These are phyloP conservation scores for Psylliodes chrysocephalus DNA, from an alignment of 2,888 invertebrate genomes.

Conservation along the genomic window DNA sequence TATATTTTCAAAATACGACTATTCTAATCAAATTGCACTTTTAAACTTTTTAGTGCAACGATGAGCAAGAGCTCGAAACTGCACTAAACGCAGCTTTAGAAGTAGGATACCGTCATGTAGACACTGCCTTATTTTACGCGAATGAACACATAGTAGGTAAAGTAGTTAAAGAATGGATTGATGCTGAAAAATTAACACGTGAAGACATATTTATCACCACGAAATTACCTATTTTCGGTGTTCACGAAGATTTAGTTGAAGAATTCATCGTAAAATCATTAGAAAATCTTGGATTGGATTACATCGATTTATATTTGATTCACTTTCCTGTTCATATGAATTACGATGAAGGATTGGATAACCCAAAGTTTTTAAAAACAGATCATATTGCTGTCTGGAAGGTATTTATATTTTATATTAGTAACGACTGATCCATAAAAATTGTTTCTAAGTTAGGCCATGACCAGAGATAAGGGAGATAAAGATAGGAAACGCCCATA, in stretches of 20 bases:
- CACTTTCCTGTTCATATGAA: conserved; percentile 47
- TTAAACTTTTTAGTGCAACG: conserved; percentile 66
- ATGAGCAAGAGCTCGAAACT: conserved; percentile 69
- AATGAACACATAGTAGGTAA: conserved; percentile 80
- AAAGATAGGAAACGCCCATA: too few relatives aligned
- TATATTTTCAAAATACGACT: too few relatives aligned
- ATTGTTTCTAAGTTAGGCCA: too few relatives aligned
- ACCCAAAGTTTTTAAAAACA: conserved; percentile 21
- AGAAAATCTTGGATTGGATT: conserved; percentile 47
- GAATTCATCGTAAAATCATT: conserved; percentile 46
- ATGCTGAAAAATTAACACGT: conserved; percentile 69
- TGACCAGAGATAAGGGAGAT: too few relatives aligned
- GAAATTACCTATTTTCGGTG: conserved; percentile 75
- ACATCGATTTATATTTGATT: conserved; percentile 52
- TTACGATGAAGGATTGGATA: conserved; percentile 24
- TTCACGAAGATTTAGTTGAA: conserved; percentile 41
- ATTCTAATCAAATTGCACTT: too few relatives aligned
- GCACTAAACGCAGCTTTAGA: conserved; percentile 76
- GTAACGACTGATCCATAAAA: too few relatives aligned
- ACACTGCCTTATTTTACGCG: conserved; percentile 78
- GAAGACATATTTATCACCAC: conserved; percentile 85
- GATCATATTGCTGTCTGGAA: conserved; percentile 49
- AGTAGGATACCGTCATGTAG: conserved; percentile 83
- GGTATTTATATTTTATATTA: too few relatives aligned
- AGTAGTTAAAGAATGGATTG: conserved; percentile 76